Base-by-base conservation (phyloP, 1,140 invertebrate genomes). In the Rhyacophila brunnea region DNA sequence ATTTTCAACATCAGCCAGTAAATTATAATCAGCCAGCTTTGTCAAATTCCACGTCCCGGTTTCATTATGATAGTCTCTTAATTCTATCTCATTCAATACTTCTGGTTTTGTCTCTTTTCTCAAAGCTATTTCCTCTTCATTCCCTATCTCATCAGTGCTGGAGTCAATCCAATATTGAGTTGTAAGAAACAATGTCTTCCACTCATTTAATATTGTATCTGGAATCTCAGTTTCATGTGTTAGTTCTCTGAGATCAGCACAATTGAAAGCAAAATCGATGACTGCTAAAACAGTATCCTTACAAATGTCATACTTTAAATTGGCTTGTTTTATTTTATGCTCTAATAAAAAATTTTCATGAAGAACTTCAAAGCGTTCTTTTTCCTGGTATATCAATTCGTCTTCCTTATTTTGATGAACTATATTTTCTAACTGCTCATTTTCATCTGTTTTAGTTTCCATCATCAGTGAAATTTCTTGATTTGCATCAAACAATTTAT, bases 401-500 rank as follows among this genome's bases (percentile, higher is more conserved):
- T 81, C 69, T 14, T 82, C 47, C 52, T 69, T 74, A 48, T 75
- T 66, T 10, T 72, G 66, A 48, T 78, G 72, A 51, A 82, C 75
- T 10, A 71, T 68, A 20, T 80, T 77, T 63, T 69, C 73, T 63
- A 75, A 67, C 23, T 79, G 72, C 19, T 69, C 44, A 60, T 79
- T 76, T 61, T 81, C 72, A 23, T 70, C 67, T 35, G 70, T 71
- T 66, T 79, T 74, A 64, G 83, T 84, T 47, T 75, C 69, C 0
- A 74, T 62, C 50, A 85, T 75, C 52, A 75, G 73, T 9, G 79
- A 71, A 23, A 78, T 80, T 61, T 83, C 74, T 20, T 81, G 71
- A 14, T 81, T 78, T 0, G 83, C 78, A 65, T 83, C 81, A 66
- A 80, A 78, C 32, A 86, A 68, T 70, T 84, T 83, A 23, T 75